phyloP scores from a whole-genome alignment of 2,797 vertebrate species.

The Orientallactaga sibirica region DNA sequence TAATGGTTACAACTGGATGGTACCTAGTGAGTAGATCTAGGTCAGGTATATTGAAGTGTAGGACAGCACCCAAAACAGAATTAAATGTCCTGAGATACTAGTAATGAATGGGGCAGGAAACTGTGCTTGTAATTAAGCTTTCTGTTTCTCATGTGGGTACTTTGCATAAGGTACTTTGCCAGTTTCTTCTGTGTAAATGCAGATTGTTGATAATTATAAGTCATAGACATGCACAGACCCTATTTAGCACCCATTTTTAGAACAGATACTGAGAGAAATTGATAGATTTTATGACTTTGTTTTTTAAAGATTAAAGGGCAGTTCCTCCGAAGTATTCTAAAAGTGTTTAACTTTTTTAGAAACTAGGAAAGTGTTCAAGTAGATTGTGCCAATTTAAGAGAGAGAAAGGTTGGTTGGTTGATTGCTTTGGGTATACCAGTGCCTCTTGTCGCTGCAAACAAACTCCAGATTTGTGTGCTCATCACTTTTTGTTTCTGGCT shows the following conservation, averaged over 20 bases:
- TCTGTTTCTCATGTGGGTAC: constrained; percentile 40
- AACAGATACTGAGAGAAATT: constrained; percentile 32
- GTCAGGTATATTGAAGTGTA: not conserved
- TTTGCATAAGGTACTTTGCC: constrained; percentile 15
- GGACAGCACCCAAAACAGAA: not conserved
- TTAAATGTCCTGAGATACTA: constrained; percentile 5
- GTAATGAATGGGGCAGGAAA: not conserved
- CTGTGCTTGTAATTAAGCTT: not conserved
- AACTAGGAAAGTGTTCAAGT: not conserved
- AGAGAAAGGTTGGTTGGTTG: too few relatives aligned
- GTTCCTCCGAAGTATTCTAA: constrained; percentile 33
- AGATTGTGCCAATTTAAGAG: constrained; percentile 10
- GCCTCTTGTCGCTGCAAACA: too few relatives aligned
- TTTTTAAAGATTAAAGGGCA: constrained; percentile 2
- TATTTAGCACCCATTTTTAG: constrained; percentile 27
- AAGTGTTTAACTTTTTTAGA: not conserved
- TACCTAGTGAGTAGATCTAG: not conserved
- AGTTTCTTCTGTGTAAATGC: constrained; percentile 48
- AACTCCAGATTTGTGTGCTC: too few relatives aligned
- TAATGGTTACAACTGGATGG: not conserved
- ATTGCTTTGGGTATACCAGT: too few relatives aligned
- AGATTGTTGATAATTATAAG: constrained; percentile 35
- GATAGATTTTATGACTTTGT: not conserved
- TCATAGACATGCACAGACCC: not conserved
- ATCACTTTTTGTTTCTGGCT: too few relatives aligned